Base-by-base conservation (phyloP, 2,797 vertebrate genomes). In the Sparidentex hasta region DNA sequence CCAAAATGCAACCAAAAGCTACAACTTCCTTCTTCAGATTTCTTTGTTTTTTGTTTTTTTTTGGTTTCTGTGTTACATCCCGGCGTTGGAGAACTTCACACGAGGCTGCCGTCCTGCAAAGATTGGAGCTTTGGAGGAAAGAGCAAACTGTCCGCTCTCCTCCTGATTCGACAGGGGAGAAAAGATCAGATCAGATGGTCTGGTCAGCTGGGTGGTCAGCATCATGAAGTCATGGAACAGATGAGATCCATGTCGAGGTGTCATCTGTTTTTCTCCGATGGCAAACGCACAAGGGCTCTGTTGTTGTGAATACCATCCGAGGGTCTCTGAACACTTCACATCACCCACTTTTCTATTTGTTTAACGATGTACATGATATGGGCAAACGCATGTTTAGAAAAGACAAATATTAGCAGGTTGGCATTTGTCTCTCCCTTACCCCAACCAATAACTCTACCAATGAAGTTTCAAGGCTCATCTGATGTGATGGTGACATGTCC, bases 1-100 rank as follows among this genome's bases (percentile, higher is more conserved):
- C 94, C 93, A 95, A 95, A 95, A 94, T 89, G 71, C 78, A 95
- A 96, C 94, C 93, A 95, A 95, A 95, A 93, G 80, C 63, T 90
- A 75, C 70, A 89, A 81, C 71, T 81, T 74, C 87, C 88, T 76
- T 86, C 71, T 82, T 90, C 76, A 65, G 20, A 69, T 81, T 90
- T 80, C 62, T 71, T 78, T 4, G 3, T 27, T 27, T 82, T 88
- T 81, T 44, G 52, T 78, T 4, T 27, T 27, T 27, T 82, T 88
- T 81, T 44, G 52, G 55, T 74, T 80, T 89, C 80, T 66, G 50
- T 77, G 79, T 77, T 83, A 52, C 64, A 43, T 70, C 78, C 75
- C 70, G 66, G 79, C 81, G 70, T 65, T 68, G 78, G 72, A 63
- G 64, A 72, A 67, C 84, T 29, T 82, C 59, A 61, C 59, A 47